phyloP scores from a whole-genome alignment of 2,888 invertebrate species.

The Lobophora halterata region DNA sequence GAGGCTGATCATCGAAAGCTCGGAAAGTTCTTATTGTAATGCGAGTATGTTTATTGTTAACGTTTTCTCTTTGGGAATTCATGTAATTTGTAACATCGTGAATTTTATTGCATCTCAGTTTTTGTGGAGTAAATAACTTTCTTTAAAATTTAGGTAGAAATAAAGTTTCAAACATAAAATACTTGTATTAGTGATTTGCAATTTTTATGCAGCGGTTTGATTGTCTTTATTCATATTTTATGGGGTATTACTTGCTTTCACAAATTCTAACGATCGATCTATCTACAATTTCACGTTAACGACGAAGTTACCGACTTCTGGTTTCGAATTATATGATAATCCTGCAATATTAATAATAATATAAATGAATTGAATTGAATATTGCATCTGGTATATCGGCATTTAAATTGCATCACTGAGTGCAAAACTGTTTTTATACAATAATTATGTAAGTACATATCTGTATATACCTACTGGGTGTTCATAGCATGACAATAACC shows the following conservation, averaged over 20 bases:
- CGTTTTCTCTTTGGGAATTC: slow-evolving; percentile 19
- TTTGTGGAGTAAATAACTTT: slow-evolving; percentile 6
- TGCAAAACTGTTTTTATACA: background rate
- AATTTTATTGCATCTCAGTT: slow-evolving; percentile 8
- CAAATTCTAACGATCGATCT: slow-evolving; percentile 1
- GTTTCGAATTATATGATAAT: slow-evolving; percentile 14
- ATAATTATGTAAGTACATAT: too few relatives aligned
- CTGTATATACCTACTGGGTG: too few relatives aligned
- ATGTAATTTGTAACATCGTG: slow-evolving; percentile 9
- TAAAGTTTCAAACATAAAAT: background rate
- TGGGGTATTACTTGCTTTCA: too few relatives aligned
- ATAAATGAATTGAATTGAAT: slow-evolving; percentile 19
- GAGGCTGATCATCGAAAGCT: slow-evolving; percentile 56
- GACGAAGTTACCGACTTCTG: slow-evolving; percentile 15
- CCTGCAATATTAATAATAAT: slow-evolving; percentile 12
- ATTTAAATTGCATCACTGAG: slow-evolving; percentile 13
- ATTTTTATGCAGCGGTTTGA: too few relatives aligned
- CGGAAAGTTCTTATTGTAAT: slow-evolving; percentile 53
- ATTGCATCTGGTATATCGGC: slow-evolving; percentile 21
- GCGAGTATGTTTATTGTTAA: slow-evolving; percentile 43
- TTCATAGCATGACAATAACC: too few relatives aligned
- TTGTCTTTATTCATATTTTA: too few relatives aligned
- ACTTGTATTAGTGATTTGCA: too few relatives aligned
- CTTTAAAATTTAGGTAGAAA: background rate
- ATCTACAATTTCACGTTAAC: slow-evolving; percentile 6